A percentile compares a stretch with the other conserved stretches of the same genome.
Conservation (phyloP, 2,888 invertebrate genomes). For the Epinotia demarniana region DNA sequence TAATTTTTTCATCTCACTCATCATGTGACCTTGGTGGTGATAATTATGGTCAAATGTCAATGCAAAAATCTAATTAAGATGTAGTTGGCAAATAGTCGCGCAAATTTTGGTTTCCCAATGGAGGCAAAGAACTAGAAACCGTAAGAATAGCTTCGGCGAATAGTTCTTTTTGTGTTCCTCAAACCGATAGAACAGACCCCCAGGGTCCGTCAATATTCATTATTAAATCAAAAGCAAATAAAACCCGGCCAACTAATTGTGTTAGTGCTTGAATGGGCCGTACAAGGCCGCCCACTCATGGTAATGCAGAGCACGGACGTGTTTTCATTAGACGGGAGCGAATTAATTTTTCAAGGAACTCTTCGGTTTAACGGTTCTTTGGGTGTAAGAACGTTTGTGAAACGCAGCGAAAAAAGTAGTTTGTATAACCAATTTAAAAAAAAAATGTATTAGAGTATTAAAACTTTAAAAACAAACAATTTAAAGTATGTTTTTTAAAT, state of each 20-base stretch:
- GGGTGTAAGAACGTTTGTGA: neutral
- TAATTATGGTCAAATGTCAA: neutral
- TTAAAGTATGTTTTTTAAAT: too few relatives aligned
- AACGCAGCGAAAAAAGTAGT: too few relatives aligned
- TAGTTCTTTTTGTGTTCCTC: neutral
- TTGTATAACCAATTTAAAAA: too few relatives aligned
- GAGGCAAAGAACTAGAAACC: neutral
- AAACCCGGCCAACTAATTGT: conserved; percentile 39
- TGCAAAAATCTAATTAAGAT: neutral
- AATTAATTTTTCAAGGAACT: conserved; percentile 31
- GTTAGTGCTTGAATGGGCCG: conserved; percentile 40
- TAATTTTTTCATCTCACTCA: neutral
- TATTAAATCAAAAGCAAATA: conserved; percentile 45
- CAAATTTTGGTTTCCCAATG: neutral
- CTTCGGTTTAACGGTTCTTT: neutral
- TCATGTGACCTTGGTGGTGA: neutral
- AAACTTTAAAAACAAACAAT: too few relatives aligned
- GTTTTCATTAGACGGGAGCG: conserved; percentile 35
- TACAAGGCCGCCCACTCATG: conserved; percentile 34
- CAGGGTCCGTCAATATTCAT: conserved; percentile 30
- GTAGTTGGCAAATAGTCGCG: neutral
- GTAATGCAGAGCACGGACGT: conserved; percentile 36
- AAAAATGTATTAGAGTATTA: too few relatives aligned
- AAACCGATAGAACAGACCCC: conserved; percentile 17
- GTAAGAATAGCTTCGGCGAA: neutral